phyloP scores from a whole-genome alignment of 2,113 vertebrate genomes.

The Microtus richardsoni region DNA sequence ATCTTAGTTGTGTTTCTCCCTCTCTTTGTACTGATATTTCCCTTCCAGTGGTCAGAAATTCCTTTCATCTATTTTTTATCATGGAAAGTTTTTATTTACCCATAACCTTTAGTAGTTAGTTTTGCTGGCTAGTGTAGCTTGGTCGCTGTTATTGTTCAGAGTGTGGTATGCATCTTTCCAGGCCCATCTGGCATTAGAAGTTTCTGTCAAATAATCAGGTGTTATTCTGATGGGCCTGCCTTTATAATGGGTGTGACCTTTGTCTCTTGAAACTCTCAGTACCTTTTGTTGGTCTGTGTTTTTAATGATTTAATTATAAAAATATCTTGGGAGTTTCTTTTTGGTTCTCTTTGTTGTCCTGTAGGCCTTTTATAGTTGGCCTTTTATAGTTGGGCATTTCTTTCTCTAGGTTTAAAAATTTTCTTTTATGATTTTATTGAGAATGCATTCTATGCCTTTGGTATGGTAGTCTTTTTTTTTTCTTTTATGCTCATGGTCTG shows the following conservation, averaged over 20 bases:
- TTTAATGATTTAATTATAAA: neutral
- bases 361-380: neutral
- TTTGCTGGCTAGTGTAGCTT: neutral
- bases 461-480: neutral
- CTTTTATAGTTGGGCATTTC: neutral
- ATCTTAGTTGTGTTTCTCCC: neutral
- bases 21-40: neutral
- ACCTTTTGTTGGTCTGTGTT: neutral
- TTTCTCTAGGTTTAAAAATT: neutral
- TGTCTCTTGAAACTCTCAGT: neutral
- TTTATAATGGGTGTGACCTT: neutral
- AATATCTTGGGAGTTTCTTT: neutral
- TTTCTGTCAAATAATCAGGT: neutral
- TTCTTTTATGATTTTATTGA: neutral
- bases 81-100: neutral
- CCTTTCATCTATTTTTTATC: neutral
- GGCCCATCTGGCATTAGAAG: neutral
- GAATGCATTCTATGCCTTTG: neutral
- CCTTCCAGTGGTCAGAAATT: neutral
- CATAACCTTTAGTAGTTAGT: neutral
- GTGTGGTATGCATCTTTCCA: neutral
- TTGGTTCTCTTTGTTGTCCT: neutral
- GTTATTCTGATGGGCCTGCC: neutral
- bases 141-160: neutral
- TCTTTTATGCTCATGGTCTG: neutral